Evolutionary conservation across 2,113 vertebrate species (phyloP).

Genomic region (Alouatta palliata): DNA sequence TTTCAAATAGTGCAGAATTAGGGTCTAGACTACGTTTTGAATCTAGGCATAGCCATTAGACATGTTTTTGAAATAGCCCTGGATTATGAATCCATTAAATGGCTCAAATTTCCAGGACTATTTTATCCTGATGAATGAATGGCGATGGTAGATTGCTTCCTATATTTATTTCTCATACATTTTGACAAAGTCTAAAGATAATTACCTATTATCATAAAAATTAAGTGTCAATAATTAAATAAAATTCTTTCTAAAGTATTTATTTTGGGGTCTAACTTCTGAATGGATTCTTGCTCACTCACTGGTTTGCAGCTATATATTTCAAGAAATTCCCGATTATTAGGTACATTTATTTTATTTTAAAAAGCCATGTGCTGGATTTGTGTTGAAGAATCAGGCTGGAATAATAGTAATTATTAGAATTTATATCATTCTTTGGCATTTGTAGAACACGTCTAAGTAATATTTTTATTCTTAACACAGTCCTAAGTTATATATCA

Average conservation of each 20-base stretch:
- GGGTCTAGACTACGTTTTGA: background rate
- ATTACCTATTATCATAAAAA: background rate
- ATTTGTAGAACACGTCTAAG: background rate
- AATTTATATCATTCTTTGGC: background rate
- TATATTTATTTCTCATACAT: background rate
- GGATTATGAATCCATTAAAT: background rate
- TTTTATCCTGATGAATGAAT: background rate
- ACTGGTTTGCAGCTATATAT: background rate
- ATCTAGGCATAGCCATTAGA: background rate
- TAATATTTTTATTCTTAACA: background rate
- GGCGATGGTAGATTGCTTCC: background rate
- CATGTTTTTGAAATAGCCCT: background rate
- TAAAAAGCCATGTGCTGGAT: background rate
- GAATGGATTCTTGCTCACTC: background rate
- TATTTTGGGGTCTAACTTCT: background rate
- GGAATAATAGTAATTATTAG: background rate
- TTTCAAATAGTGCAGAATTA: background rate
- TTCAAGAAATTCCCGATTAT: background rate
- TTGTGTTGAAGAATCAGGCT: background rate
- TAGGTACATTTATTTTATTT: background rate
- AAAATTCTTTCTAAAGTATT: background rate
- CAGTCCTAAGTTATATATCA: background rate
- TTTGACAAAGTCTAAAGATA: background rate
- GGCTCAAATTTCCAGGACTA: background rate
- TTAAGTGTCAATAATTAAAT: conserved; percentile 13